Conservation (phyloP, 2,888 invertebrate genomes). For the Vanessa cardui region DNA sequence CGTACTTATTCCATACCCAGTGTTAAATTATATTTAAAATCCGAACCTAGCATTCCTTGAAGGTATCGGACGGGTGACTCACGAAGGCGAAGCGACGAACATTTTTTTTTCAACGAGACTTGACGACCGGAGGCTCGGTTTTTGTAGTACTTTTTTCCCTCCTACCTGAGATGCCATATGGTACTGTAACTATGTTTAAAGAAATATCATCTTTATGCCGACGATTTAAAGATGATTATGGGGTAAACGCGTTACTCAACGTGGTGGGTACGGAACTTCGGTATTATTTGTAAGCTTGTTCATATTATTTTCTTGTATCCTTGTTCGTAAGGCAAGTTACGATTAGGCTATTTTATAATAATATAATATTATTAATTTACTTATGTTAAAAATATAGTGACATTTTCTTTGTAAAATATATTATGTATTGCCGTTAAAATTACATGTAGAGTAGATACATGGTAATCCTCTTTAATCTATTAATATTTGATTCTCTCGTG, state of each 20-base stretch:
- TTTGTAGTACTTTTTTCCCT: constrained; percentile 44
- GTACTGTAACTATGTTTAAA: constrained; percentile 28
- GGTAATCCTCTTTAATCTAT: too few species aligned
- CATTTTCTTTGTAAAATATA: neutral
- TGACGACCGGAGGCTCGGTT: constrained; percentile 44
- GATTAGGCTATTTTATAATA: neutral
- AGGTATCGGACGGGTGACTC: constrained; percentile 26
- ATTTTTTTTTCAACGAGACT: constrained; percentile 28
- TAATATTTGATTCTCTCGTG: too few species aligned
- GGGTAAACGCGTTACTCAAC: constrained; percentile 12
- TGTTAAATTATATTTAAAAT: constrained; percentile 18
- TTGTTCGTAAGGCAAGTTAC: constrained; percentile 19
- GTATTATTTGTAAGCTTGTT: constrained; percentile 30
- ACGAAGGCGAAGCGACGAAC: constrained; percentile 21
- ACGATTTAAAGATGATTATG: neutral
- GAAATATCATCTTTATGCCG: constrained; percentile 3
- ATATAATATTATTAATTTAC: neutral
- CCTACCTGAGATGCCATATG: constrained; percentile 51
- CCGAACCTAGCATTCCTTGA: constrained; percentile 26
- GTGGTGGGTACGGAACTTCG: constrained; percentile 38
- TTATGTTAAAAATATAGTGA: neutral
- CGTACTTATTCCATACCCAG: neutral
- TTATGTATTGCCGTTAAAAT: too few species aligned
- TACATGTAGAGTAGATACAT: too few species aligned
- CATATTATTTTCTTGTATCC: constrained; percentile 26